Conservation (phyloP, 2,888 invertebrate species). For the Tethea ocularis region DNA sequence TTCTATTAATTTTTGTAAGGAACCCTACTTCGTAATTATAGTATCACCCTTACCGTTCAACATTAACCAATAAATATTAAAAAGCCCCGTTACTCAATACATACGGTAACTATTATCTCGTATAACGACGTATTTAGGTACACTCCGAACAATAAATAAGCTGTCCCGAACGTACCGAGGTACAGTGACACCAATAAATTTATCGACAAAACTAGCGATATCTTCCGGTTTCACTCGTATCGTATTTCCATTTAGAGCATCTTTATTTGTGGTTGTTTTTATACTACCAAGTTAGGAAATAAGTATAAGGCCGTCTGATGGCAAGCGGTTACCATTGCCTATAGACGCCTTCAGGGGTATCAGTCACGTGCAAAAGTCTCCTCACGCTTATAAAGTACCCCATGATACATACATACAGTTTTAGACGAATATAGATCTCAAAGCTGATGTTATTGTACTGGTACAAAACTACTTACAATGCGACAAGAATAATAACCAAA, state of each 20-base stretch:
- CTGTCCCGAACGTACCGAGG: conserved; percentile 34
- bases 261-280: too few relatives aligned
- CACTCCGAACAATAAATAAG: conserved; percentile 69
- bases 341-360: too few relatives aligned
- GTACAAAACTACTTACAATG: too few relatives aligned
- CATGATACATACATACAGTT: too few relatives aligned
- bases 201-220: conserved; percentile 40
- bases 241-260: not conserved
- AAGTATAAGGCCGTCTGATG: too few relatives aligned
- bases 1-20: not conserved
- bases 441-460: too few relatives aligned
- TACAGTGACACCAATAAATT: conserved; percentile 70
- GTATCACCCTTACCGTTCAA: conserved; percentile 13
- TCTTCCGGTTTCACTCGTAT: not conserved
- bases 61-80: conserved; percentile 54
- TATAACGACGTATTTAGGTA: conserved; percentile 77
- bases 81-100: conserved; percentile 68
- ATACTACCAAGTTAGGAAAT: too few relatives aligned
- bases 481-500: too few relatives aligned
- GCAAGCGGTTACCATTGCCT: too few relatives aligned
- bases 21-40: conserved; percentile 19
- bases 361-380: too few relatives aligned
- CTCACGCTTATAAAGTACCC: too few relatives aligned
- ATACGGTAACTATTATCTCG: conserved; percentile 62
- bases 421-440: too few relatives aligned